phyloP scores from a whole-genome alignment of 1,140 invertebrate species.

The Theocolax elegans region DNA sequence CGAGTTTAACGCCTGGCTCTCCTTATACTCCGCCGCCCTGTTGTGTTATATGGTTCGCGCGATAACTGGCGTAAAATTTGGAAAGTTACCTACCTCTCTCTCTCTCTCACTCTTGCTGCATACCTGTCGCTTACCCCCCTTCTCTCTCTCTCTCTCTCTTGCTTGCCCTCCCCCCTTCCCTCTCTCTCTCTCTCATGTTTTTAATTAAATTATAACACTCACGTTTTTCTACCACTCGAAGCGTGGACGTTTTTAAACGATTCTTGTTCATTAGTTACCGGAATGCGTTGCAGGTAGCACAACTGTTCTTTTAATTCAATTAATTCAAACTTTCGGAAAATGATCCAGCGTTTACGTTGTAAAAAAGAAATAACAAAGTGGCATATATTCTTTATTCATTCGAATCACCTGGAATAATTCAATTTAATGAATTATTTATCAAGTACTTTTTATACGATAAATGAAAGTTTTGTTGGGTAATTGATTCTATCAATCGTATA shows the following conservation, averaged over 20 bases:
- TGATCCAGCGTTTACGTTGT: no score
- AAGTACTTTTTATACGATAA: no score
- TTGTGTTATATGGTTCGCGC: neutral
- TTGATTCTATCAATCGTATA: no score
- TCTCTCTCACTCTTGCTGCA: neutral
- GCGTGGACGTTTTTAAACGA: slow-evolving; percentile 14
- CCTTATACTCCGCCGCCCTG: neutral
- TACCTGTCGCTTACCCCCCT: neutral
- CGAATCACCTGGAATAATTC: no score
- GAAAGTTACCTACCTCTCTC: slow-evolving; percentile 4
- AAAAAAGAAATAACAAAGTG: no score
- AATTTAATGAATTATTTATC: no score
- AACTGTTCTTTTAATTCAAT: neutral
- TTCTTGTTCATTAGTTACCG: neutral
- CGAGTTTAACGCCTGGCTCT: slow-evolving; percentile 34
- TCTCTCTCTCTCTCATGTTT: neutral
- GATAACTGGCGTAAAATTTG: slow-evolving; percentile 28
- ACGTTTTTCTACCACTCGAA: neutral
- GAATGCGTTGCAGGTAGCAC: neutral
- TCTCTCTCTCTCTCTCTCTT: neutral
- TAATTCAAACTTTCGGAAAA: no score
- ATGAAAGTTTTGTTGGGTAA: no score
- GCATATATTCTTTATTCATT: no score
- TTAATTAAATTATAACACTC: slow-evolving; percentile 22
- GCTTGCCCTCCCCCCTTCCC: neutral